Conservation (phyloP, 2,888 invertebrate species). For the Zele albiditarsus region DNA sequence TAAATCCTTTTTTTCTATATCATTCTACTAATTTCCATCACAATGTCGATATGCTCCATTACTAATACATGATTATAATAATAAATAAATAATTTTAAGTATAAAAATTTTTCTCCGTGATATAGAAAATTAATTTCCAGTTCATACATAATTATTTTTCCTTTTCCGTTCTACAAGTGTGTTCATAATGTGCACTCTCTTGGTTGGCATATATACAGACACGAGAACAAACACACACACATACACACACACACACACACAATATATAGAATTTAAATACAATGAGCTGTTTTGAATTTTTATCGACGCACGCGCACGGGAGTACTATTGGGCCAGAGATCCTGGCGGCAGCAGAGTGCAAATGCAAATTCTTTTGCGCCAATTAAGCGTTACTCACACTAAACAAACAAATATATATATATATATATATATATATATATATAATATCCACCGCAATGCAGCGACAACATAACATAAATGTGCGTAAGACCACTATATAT, state of each 20-base stretch:
- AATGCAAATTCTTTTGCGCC: conserved; percentile 62
- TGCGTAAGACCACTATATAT: conserved; percentile 12
- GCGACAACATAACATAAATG: conserved; percentile 25
- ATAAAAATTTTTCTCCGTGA: no score
- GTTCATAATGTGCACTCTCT: neutral
- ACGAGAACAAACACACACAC: neutral
- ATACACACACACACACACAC: neutral
- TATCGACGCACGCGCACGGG: conserved; percentile 62
- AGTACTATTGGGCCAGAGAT: conserved; percentile 21
- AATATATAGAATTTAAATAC: conserved; percentile 70
- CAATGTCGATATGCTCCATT: no score
- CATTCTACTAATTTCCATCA: no score
- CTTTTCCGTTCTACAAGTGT: neutral
- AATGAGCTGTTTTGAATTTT: conserved; percentile 71
- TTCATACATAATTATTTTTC: neutral
- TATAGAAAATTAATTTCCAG: neutral
- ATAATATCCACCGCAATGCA: conserved; percentile 33
- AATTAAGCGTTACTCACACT: conserved; percentile 66
- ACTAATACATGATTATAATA: no score
- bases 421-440: conserved; percentile 43
- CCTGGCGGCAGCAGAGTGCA: conserved; percentile 48
- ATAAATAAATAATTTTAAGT: no score
- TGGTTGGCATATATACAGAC: neutral
- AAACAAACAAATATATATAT: conserved; percentile 43
- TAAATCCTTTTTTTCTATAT: no score